Conservation (phyloP, 2,797 vertebrate species). For the Buceros bicornis region DNA sequence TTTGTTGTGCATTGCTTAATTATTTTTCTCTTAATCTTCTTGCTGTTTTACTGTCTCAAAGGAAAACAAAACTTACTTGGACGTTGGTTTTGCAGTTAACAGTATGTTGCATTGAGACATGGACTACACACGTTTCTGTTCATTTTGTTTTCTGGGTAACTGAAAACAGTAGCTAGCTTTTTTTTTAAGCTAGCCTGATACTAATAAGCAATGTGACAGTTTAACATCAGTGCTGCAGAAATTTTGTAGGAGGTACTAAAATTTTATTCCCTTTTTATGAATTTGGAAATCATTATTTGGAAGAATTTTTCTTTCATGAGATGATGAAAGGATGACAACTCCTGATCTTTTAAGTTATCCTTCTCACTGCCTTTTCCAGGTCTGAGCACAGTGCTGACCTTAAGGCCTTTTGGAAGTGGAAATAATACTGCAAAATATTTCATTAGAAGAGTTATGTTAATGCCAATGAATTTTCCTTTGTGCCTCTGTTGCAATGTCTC, state of each 20-base stretch:
- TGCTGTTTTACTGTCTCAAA: neutral
- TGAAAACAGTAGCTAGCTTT: neutral
- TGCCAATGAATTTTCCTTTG: neutral
- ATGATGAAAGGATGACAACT: neutral
- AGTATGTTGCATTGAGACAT: neutral
- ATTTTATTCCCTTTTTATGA: neutral
- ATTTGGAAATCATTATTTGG: neutral
- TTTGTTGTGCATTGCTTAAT: neutral
- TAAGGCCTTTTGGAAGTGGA: neutral
- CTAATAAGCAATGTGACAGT: neutral
- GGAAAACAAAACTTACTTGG: neutral
- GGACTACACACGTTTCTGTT: neutral
- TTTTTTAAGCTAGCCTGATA: neutral
- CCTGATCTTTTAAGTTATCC: neutral
- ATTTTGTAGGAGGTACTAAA: neutral
- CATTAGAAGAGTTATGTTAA: neutral
- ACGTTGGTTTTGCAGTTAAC: neutral
- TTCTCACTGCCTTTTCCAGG: neutral
- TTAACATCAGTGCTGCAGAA: neutral
- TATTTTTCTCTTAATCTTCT: conserved; percentile 21
- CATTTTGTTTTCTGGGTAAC: neutral
- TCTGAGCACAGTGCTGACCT: neutral
- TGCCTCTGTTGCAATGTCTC: neutral
- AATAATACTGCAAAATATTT: neutral
- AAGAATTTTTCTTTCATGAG: neutral